Evolutionary conservation across 23 tunicate species (phyloP).

Genomic region (Trididemnum miniatum): DNA sequence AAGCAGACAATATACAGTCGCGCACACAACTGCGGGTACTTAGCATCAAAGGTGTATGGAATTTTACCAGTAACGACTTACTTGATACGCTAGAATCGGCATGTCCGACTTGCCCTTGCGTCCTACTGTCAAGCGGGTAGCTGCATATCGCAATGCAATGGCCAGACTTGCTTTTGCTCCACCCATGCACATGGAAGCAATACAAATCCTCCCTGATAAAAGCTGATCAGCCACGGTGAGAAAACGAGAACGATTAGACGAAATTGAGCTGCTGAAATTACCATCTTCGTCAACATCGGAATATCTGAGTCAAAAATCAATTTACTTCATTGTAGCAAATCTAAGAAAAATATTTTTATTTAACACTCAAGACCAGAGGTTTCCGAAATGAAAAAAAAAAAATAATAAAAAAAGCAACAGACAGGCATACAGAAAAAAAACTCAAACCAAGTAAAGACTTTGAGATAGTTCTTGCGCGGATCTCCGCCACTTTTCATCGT

Average conservation of each 20-base stretch:
- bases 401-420: too few species aligned
- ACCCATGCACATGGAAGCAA: conserved; percentile 98
- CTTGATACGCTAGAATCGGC: conserved; percentile 89
- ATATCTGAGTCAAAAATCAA: conserved; percentile 55
- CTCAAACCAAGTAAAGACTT: too few species aligned
- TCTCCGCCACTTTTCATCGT: too few species aligned
- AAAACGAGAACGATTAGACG: conserved; percentile 83
- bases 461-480: too few species aligned
- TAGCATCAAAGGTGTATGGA: background rate
- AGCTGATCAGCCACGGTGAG: conserved; percentile 97
- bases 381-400: too few species aligned
- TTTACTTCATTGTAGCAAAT: too few species aligned
- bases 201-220: conserved; percentile 96
- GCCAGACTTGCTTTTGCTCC: conserved; percentile 87
- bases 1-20: too few species aligned
- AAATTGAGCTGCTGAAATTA: conserved; percentile 66
- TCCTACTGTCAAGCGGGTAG: conserved; percentile 95
- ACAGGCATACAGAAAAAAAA: too few species aligned
- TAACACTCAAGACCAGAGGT: too few species aligned
- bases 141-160: conserved; percentile 83
- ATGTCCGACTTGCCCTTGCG: conserved; percentile 82
- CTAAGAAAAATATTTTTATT: too few species aligned
- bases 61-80: too few species aligned
- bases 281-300: conserved; percentile 92
- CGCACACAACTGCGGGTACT: background rate